Evolutionary conservation across 2,113 vertebrate genomes (phyloP), one percentile per base, ranked within the genome.

Genomic region (Thunnus maccoyii): DNA sequence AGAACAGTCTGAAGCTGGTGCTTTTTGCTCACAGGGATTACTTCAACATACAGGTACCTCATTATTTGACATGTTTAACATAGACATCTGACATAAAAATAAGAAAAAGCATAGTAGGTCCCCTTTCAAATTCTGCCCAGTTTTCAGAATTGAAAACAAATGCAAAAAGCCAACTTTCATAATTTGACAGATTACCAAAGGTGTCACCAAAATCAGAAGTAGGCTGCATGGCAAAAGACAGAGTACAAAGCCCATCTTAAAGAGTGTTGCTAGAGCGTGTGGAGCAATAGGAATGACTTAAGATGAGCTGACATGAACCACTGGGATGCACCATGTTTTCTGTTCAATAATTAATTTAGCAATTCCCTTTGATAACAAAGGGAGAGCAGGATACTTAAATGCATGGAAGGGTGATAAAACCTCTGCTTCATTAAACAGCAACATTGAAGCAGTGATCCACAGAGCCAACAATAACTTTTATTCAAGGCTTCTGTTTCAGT

Each of bases 281-380:
- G 7, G 2, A 27, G 27, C 61, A 47, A 57, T 11, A 46, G 44
- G 20, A 66, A 60, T 25, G 30, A 62, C 64, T 66, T 50, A 15
- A 72, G 44, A 75, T 1, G 48, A 62, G 16, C 8, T 22, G 67
- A 56, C n/a, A 54, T 1, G 30, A 61, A 27, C 2, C 47, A 16
- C 32, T 11, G 50, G 50, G 46, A 86, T 27, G 61, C 69, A 27
- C 64, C 20, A 1, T 41, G 62, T 72, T 81, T 86, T 44, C 63
- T 20, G 52, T 61, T 85, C 63, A 74, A 74, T 85, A 70, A 83
- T 79, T 81, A 47, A 90, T 80, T 73, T 47, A 18, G 30, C 72
- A 64, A 88, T 79, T 86, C 81, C 65, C 81, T 86, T 85, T 88
- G 82, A 92, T 72, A 87, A 79, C 83, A 83, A 80, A 78, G 47